A percentile compares a stretch with the other conserved stretches of the same genome.
Evolutionary conservation across 2,888 invertebrate genomes (phyloP).

Genomic region (Cecidostiba fungosa): DNA sequence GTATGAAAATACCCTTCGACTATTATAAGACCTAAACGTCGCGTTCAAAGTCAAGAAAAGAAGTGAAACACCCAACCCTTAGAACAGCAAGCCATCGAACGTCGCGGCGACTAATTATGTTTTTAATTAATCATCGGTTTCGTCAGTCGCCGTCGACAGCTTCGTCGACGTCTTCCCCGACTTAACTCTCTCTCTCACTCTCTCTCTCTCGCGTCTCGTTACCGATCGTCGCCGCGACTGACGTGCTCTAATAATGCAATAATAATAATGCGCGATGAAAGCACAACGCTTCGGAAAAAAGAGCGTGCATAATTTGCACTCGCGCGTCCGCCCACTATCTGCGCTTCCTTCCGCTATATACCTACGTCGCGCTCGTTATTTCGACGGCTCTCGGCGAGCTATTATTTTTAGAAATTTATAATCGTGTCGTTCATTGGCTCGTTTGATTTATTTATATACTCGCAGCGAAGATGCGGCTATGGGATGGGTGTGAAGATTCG

Average conservation of each 20-base stretch:
- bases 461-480: not conserved
- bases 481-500: not conserved
- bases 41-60: not conserved
- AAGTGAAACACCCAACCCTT: slow-evolving; percentile 39
- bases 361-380: slow-evolving; percentile 50
- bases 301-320: slow-evolving; percentile 56
- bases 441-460: slow-evolving; percentile 60
- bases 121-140: slow-evolving; percentile 80
- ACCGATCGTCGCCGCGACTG: slow-evolving; percentile 67
- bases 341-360: slow-evolving; percentile 21
- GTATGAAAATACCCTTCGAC: not conserved
- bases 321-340: slow-evolving; percentile 58
- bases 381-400: slow-evolving; percentile 21
- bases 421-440: slow-evolving; percentile 42
- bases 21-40: slow-evolving; percentile 29
- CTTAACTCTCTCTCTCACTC: slow-evolving; percentile 5
- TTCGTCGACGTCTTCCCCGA: slow-evolving; percentile 65
- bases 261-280: slow-evolving; percentile 59
- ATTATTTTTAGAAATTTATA: slow-evolving; percentile 62
- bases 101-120: slow-evolving; percentile 76
- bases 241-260: slow-evolving; percentile 75
- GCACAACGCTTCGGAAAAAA: slow-evolving; percentile 25
- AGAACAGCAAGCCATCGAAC: slow-evolving; percentile 51
- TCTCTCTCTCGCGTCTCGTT: slow-evolving; percentile 70
- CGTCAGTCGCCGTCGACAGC: slow-evolving; percentile 62